Percentiles rank a stretch among this genome's conserved stretches.
Evolutionary conservation across 2,113 vertebrate species (phyloP).

Genomic region (Euleptes europaea): DNA sequence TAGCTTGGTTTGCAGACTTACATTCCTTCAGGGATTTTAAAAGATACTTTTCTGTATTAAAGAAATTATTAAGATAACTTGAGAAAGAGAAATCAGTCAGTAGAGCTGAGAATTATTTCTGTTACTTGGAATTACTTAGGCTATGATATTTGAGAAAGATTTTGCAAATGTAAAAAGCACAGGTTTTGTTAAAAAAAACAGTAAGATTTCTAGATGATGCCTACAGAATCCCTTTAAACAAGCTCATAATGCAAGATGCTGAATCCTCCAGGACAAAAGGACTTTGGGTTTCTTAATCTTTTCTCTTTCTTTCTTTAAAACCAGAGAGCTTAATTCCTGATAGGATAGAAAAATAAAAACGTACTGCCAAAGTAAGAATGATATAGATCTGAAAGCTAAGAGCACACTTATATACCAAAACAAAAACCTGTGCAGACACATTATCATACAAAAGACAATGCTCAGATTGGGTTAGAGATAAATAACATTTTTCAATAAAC

Average conservation of each 20-base stretch:
- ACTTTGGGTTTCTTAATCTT: not conserved
- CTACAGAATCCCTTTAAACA: not conserved
- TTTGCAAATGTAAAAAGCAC: not conserved
- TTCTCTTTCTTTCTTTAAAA: not conserved
- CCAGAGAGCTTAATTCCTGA: not conserved
- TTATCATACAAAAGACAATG: not conserved
- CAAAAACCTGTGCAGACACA: not conserved
- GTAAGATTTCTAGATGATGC: not conserved
- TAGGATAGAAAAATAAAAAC: not conserved
- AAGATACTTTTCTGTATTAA: not conserved
- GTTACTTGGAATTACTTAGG: not conserved
- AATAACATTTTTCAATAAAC: not conserved
- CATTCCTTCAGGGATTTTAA: not conserved
- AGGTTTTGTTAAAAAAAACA: not conserved
- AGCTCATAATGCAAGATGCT: not conserved
- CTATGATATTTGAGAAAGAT: not conserved
- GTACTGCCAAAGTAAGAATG: not conserved
- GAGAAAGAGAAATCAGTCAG: not conserved
- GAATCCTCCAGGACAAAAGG: not conserved
- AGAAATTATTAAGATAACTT: constrained; percentile 3
- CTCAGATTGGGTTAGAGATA: not conserved
- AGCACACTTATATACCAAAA: not conserved
- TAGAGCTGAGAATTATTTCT: not conserved
- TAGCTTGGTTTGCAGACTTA: not conserved
- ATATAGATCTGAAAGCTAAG: not conserved